Evolutionary conservation across 2,113 vertebrate genomes (phyloP).

Genomic region (Romanogobio albipinnatus): DNA sequence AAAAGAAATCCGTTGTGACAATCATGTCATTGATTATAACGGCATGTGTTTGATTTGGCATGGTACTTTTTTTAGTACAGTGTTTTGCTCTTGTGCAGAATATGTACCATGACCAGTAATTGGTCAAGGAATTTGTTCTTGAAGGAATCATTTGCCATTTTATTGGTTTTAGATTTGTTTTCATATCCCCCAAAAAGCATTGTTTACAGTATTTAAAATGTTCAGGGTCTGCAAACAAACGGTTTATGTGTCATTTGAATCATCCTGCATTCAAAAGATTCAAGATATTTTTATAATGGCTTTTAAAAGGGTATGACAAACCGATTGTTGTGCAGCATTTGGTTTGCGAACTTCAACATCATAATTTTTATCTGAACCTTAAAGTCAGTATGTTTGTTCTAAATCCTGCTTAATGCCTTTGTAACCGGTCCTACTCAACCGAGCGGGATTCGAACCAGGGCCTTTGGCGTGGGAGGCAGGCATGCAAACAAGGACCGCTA

Average conservation of each 20-base stretch:
- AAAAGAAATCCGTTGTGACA: slow-evolving; percentile 35
- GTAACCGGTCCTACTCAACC: too few species aligned
- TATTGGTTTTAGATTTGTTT: neutral
- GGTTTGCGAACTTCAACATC: neutral
- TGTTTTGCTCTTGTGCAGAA: slow-evolving; percentile 8
- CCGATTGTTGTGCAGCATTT: neutral
- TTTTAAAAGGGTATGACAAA: neutral
- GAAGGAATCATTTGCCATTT: neutral
- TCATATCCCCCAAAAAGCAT: neutral
- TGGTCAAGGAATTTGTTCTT: neutral
- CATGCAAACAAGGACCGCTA: too few species aligned
- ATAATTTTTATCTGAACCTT: neutral
- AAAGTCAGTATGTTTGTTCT: neutral
- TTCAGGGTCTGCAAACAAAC: neutral
- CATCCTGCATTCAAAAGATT: neutral
- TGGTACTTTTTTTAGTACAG: neutral
- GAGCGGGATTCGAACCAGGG: too few species aligned
- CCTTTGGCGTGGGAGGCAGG: too few species aligned
- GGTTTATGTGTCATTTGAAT: neutral
- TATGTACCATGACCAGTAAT: slow-evolving; percentile 10
- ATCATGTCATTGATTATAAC: slow-evolving; percentile 9
- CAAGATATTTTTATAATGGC: neutral
- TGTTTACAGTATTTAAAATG: neutral
- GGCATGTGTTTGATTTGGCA: neutral
- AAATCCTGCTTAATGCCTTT: neutral